Conservation (phyloP, 2,888 invertebrate species). For the Cyrtodaria siliqua region DNA sequence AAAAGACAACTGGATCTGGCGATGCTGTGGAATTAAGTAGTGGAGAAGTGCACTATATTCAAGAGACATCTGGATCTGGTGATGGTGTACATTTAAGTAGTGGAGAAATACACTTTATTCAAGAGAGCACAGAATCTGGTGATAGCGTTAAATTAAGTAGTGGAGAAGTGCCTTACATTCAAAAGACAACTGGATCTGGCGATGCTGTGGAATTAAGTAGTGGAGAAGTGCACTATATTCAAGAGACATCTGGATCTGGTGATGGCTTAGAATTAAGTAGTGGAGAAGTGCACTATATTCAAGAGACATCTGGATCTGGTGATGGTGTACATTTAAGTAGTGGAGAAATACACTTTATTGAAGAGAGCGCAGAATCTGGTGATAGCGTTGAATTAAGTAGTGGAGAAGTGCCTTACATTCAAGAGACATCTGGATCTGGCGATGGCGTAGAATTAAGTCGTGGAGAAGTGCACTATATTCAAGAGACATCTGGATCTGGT, state of each 20-base stretch:
- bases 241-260: no score
- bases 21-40: no score
- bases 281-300: no score
- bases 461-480: not conserved
- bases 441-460: not conserved
- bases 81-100: not conserved
- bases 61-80: not conserved
- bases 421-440: conserved; percentile 7
- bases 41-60: no score
- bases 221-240: not conserved
- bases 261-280: no score
- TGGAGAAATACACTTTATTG: no score
- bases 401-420: not conserved
- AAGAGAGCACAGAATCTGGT: not conserved
- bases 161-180: no score
- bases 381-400: not conserved
- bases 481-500: not conserved
- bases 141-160: not conserved
- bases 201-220: not conserved
- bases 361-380: no score
- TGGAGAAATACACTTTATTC: no score
- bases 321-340: not conserved
- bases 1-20: not conserved
- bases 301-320: no score
- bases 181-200: no score